Conservation (phyloP, 2,113 vertebrate species). For the Lophotis ruficrista region DNA sequence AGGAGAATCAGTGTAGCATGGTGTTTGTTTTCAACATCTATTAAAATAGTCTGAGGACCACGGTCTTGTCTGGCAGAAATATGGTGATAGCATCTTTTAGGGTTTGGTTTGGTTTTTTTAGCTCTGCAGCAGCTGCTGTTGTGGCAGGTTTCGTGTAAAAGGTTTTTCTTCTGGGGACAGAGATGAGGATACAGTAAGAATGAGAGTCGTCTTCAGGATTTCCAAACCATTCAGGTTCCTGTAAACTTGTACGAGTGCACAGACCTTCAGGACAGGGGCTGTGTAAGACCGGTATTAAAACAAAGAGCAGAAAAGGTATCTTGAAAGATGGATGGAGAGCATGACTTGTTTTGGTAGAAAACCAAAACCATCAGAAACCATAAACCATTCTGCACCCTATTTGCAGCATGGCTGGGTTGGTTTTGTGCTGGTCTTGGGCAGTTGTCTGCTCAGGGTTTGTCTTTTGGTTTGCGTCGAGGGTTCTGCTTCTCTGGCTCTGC, state of each 20-base stretch:
- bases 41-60: neutral
- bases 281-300: fast-evolving
- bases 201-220: neutral
- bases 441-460: neutral
- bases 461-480: fast-evolving
- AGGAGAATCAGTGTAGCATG: fast-evolving
- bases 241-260: neutral
- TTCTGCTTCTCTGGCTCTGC: neutral
- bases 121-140: neutral
- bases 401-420: fast-evolving
- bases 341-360: neutral
- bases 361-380: neutral
- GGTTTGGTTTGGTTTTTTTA: neutral
- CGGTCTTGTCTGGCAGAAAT: neutral
- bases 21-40: neutral
- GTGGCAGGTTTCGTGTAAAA: neutral
- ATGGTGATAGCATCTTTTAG: neutral
- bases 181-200: neutral
- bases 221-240: neutral
- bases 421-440: neutral
- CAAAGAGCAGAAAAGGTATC: neutral
- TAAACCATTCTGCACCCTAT: fast-evolving
- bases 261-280: neutral
- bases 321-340: neutral
- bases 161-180: neutral